These are phyloP conservation scores for Rousettus madagascariensis DNA, from an alignment of 2,797 vertebrate genomes.

Conservation along the genomic window DNA sequence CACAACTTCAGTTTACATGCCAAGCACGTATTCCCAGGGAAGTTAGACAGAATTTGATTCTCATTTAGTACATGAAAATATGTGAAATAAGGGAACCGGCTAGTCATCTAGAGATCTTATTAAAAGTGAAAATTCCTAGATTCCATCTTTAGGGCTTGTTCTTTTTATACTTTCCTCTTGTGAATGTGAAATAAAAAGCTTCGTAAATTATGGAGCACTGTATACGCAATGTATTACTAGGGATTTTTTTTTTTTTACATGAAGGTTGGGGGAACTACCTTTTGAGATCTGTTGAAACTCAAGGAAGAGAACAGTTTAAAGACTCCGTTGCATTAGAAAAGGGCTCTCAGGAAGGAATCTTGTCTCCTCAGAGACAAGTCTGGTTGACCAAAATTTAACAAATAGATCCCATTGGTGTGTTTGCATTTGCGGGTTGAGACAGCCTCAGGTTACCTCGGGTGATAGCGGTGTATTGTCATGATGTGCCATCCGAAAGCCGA, in stretches of 20 bases:
- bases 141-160: neutral
- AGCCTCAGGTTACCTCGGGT: neutral
- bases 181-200: neutral
- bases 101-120: neutral
- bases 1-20: neutral
- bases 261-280: neutral
- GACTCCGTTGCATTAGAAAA: neutral
- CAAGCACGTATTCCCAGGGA: neutral
- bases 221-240: neutral
- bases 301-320: neutral
- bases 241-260: neutral
- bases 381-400: neutral
- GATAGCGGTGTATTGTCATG: neutral
- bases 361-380: neutral
- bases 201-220: neutral
- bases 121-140: slow-evolving; percentile 8
- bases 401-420: neutral
- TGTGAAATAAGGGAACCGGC: neutral
- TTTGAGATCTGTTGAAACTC: neutral
- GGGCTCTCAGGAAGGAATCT: neutral
- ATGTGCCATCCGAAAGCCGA: neutral
- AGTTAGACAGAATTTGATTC: slow-evolving; percentile 3
- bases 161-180: neutral
- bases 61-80: neutral
- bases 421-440: neutral